Evolutionary conservation across 2,797 vertebrate genomes (phyloP), one percentile per base, ranked within the genome.

Genomic region (Chaetophractus vellerosus): DNA sequence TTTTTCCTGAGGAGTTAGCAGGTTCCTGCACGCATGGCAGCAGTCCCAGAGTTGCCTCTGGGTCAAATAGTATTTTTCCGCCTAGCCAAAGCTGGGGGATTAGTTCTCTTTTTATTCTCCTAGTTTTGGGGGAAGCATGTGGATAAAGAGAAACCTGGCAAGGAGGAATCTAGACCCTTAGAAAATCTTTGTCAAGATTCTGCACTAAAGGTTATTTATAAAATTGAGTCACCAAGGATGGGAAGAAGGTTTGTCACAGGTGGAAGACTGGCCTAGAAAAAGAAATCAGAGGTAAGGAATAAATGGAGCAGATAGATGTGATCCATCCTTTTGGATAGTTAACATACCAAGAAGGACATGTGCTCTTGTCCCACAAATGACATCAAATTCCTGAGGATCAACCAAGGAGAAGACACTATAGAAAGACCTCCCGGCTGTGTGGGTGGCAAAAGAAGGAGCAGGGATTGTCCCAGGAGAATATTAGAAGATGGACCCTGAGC

Each of bases 41-140:
- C 24, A 1, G 63, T 94, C 94, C 97, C 96, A 96, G 95, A 95
- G 74, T 95, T 85, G 96, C 93, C 97, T 97, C 90, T 92, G 90
- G 97, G 97, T 97, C 96, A 94, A 96, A 97, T 86, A 93, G 96
- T 91, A 96, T 94, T 97, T 96, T 97, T 95, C 92, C 23, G 82
- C 92, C 57, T 64, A 72, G 92, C 94, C 96, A 94, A 93, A 92
- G 57, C n/a, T 68, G 36, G 63, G 92, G 33, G 33, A 31, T 79
- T 90, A 89, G 61, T 57, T 93, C 81, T 95, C 66, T 26, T 88
- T 93, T 87, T 91, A 83, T 87, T 94, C 88, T 94, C 64, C 86
- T 78, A 71, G 38, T 85, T 87, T 76, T 33, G 24, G 45, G 61
- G n/a, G 31, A 48, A 68, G 63, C 24, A 69, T 19, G 10, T 36